Conservation (phyloP, 1,140 invertebrate genomes). For the fruit fly (Drosophila melanogaster) region DNA sequence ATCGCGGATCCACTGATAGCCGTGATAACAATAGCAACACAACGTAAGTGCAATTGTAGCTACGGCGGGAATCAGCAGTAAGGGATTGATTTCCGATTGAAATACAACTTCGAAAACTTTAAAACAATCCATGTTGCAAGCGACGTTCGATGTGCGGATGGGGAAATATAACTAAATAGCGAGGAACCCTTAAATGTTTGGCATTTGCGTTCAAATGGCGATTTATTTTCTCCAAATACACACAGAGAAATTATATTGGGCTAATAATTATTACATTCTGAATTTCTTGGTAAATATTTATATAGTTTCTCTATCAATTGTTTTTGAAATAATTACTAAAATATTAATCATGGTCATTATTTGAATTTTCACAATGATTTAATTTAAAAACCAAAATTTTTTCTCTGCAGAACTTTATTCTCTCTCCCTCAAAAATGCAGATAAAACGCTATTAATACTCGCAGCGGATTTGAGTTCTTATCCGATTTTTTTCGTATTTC, state of each 20-base stretch:
- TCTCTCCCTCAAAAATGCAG: neutral
- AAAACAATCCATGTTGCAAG: constrained; percentile 19
- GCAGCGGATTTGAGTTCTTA: neutral
- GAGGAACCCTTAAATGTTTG: neutral
- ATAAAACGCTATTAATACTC: neutral
- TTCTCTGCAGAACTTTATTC: neutral
- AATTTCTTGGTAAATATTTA: neutral
- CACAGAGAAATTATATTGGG: neutral
- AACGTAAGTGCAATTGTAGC: constrained; percentile 5
- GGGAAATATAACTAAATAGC: constrained; percentile 25
- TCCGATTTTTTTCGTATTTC: neutral
- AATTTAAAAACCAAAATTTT: neutral
- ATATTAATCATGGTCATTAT: no score
- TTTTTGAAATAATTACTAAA: no score
- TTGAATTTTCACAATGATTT: neutral
- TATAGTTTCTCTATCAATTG: no score
- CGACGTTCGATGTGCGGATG: neutral
- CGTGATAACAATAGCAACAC: constrained; percentile 18
- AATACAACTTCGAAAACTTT: neutral
- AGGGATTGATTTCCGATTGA: neutral
- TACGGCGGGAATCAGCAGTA: constrained; percentile 11
- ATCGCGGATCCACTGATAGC: constrained; percentile 20
- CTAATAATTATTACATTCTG: neutral
- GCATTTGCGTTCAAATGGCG: neutral
- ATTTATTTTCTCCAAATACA: constrained; percentile 13